Evolutionary conservation across 2,888 invertebrate species (phyloP).

Genomic region (Cephus pygmeus): DNA sequence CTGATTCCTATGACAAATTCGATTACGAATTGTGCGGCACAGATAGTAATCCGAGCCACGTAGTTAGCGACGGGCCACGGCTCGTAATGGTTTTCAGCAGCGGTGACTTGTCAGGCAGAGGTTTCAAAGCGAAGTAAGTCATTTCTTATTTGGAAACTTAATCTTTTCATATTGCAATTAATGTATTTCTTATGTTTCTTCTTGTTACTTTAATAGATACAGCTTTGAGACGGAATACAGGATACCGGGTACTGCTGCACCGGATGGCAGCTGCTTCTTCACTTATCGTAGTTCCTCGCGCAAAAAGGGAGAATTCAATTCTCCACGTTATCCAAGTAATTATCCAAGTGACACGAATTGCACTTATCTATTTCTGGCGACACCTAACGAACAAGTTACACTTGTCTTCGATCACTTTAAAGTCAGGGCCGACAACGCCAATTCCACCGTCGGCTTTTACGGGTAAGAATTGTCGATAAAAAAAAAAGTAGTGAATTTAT

Average conservation of each 20-base stretch:
- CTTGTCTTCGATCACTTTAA: conserved; percentile 93
- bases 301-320: conserved; percentile 93
- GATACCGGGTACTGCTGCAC: conserved; percentile 93
- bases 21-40: conserved; percentile 93
- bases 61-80: conserved; percentile 91
- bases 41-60: conserved; percentile 78
- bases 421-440: conserved; percentile 84
- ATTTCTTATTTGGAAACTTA: conserved; percentile 4
- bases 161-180: not conserved
- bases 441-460: conserved; percentile 80
- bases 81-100: conserved; percentile 96
- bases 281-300: conserved; percentile 89
- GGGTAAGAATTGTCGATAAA: conserved; percentile 68
- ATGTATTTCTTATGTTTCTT: not conserved
- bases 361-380: conserved; percentile 89
- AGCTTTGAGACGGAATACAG: conserved; percentile 82
- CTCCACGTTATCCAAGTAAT: conserved; percentile 95
- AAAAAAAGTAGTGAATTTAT: not conserved
- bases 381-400: conserved; percentile 89
- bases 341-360: conserved; percentile 96
- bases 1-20: conserved; percentile 92
- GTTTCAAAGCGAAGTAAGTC: conserved; percentile 85
- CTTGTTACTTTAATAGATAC: conserved; percentile 55
- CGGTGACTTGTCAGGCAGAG: conserved; percentile 88
- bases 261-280: conserved; percentile 91